Evolutionary conservation across 35 echinoderm and acorn worm species (phyloP).

Genomic region (Diadema setosum): DNA sequence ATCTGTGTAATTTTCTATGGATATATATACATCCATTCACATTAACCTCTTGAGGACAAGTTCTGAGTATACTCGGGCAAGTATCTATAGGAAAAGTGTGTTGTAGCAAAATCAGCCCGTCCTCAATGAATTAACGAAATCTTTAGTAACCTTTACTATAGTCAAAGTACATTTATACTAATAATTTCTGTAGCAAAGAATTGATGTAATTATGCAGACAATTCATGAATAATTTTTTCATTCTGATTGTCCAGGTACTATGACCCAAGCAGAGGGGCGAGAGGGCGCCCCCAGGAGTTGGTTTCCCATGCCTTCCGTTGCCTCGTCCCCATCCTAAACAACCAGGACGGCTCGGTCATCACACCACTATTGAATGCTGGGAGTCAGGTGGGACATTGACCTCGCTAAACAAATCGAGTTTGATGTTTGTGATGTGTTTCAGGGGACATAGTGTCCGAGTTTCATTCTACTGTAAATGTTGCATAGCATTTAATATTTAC

Average conservation of each 20-base stretch:
- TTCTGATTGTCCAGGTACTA: neutral
- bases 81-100: too few relatives aligned
- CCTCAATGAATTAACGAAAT: too few relatives aligned
- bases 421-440: neutral
- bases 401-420: neutral
- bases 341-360: constrained; percentile 40
- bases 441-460: neutral
- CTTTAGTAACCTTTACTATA: neutral
- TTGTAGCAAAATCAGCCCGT: too few relatives aligned
- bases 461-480: too few relatives aligned
- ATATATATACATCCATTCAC: too few relatives aligned
- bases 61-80: too few relatives aligned
- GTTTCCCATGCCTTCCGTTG: constrained; percentile 39
- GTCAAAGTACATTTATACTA: neutral
- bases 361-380: constrained; percentile 46
- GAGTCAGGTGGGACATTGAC: too few relatives aligned
- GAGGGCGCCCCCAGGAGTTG: neutral
- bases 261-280: neutral
- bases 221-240: neutral
- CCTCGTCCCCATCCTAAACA: constrained; percentile 27
- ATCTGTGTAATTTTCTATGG: too few relatives aligned
- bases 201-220: too few relatives aligned
- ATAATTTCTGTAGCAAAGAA: too few relatives aligned
- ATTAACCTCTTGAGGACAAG: too few relatives aligned
- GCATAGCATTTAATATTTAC: too few relatives aligned